Percentiles rank a stretch among this genome's conserved stretches.
Evolutionary conservation across 2,113 vertebrate species (phyloP).

Genomic region (Vicugna pacos): DNA sequence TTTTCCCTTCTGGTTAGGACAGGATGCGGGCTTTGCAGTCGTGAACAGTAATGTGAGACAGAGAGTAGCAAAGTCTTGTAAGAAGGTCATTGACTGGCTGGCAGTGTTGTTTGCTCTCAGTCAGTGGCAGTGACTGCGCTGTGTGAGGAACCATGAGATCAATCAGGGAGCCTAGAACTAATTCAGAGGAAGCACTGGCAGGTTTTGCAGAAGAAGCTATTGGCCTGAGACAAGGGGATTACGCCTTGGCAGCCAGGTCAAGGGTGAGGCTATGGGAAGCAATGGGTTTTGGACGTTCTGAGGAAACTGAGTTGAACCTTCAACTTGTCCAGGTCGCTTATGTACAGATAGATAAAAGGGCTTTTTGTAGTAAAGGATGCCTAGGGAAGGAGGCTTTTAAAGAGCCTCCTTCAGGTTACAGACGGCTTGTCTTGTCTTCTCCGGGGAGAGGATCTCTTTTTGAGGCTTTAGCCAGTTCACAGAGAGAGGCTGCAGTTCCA

Average conservation of each 20-base stretch:
- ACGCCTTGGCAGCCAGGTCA: not conserved
- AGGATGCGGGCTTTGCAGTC: not conserved
- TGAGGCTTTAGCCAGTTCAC: not conserved
- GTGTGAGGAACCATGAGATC: not conserved
- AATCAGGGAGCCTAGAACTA: not conserved
- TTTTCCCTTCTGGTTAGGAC: not conserved
- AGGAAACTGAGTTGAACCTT: not conserved
- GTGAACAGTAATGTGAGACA: not conserved
- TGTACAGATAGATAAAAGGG: not conserved
- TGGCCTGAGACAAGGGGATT: not conserved
- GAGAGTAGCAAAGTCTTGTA: not conserved
- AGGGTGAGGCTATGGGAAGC: not conserved
- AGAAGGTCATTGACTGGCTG: not conserved
- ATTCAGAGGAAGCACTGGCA: not conserved
- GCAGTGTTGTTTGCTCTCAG: not conserved
- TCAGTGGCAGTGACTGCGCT: not conserved
- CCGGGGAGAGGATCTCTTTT: not conserved
- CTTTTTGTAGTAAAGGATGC: not conserved
- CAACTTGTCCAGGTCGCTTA: not conserved
- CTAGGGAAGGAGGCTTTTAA: not conserved
- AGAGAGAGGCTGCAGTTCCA: not conserved
- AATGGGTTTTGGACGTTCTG: not conserved
- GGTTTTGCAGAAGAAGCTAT: not conserved
- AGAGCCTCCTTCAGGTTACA: not conserved
- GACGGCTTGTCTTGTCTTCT: not conserved